These are phyloP conservation scores for human DNA, from an alignment of 2,113 vertebrate genomes.

Conservation along the genomic window GRCh38 chr2:47758001-47758500, in stretches of 20 bases:
- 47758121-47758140: neutral
- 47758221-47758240: neutral
- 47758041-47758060: neutral
- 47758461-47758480: neutral
- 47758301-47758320: neutral
- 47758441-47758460: neutral
- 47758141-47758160: neutral
- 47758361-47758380: neutral
- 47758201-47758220: neutral
- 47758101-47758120: neutral
- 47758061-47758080: neutral
- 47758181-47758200: neutral
- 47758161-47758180: neutral
- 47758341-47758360: neutral
- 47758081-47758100: neutral
- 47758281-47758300: neutral
- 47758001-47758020: accelerated
- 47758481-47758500: neutral
- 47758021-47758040: neutral
- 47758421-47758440: neutral
- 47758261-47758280: neutral
- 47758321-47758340: neutral
- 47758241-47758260: neutral
- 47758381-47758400: neutral
- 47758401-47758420: neutral